Evolutionary conservation across 2,888 invertebrate species (phyloP).

Genomic region (Crocallis elinguaria): DNA sequence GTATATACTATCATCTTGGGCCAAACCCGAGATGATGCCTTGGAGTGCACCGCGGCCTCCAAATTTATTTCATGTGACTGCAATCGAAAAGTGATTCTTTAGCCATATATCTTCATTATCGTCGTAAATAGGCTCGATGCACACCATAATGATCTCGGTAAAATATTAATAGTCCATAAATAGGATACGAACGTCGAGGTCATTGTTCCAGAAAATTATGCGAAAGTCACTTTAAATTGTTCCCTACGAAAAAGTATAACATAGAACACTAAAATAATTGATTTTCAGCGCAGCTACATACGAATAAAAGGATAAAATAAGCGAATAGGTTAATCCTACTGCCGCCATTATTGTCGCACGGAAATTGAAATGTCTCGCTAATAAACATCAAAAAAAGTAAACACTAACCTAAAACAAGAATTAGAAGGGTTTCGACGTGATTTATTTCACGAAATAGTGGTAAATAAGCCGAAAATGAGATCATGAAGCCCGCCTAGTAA

Average conservation of each 20-base stretch:
- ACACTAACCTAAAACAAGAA: slow-evolving; percentile 67
- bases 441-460: slow-evolving; percentile 29
- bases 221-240: slow-evolving; percentile 66
- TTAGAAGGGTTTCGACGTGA: slow-evolving; percentile 1
- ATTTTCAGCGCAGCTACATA: slow-evolving; percentile 44
- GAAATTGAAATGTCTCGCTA: slow-evolving; percentile 78
- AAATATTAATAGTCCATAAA: slow-evolving; percentile 80
- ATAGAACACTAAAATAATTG: slow-evolving; percentile 60
- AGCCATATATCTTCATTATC: slow-evolving; percentile 68
- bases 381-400: slow-evolving; percentile 83
- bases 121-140: slow-evolving; percentile 57
- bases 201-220: slow-evolving; percentile 76
- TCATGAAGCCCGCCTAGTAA: slow-evolving; percentile 63
- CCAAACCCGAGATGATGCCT: slow-evolving; percentile 80
- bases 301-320: slow-evolving; percentile 62
- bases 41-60: slow-evolving; percentile 79
- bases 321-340: slow-evolving; percentile 81
- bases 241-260: slow-evolving; percentile 70
- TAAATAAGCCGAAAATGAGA: slow-evolving; percentile 37
- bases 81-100: slow-evolving; percentile 79
- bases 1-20: slow-evolving; percentile 84
- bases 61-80: slow-evolving; percentile 78
- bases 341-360: slow-evolving; percentile 84
- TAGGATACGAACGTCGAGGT: slow-evolving; percentile 78
- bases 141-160: slow-evolving; percentile 72